Evolutionary conservation across 2,888 invertebrate species (phyloP).

Genomic region (Timandra comae): DNA sequence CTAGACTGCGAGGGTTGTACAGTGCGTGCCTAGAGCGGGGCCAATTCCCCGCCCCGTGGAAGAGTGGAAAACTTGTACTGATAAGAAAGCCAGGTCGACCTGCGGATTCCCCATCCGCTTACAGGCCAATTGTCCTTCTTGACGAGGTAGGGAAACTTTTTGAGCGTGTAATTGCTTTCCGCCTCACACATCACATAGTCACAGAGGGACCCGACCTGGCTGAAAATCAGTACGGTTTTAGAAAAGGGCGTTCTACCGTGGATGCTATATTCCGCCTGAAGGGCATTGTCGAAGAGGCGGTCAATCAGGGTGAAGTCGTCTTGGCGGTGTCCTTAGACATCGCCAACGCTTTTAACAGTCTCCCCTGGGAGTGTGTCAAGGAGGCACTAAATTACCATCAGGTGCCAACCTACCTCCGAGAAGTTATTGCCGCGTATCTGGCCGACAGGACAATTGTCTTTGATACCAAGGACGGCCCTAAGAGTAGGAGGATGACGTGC

Average conservation of each 20-base stretch:
- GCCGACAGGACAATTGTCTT: neutral
- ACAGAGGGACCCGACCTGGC: neutral
- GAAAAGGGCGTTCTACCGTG: neutral
- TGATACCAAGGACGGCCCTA: neutral
- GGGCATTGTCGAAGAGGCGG: neutral
- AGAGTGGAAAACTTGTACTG: conserved; percentile 7
- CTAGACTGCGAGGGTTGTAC: neutral
- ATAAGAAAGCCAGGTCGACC: conserved; percentile 6
- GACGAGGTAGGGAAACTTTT: conserved; percentile 9
- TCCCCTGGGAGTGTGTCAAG: neutral
- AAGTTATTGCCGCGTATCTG: neutral
- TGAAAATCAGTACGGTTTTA: neutral
- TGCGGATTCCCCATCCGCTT: conserved; percentile 6
- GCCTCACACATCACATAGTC: conserved; percentile 1
- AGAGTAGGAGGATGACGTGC: neutral
- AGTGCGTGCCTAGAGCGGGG: conserved; percentile 5
- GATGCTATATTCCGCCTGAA: neutral
- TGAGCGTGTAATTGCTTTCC: conserved; percentile 1
- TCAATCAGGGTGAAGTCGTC: neutral
- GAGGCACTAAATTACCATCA: conserved; percentile 1
- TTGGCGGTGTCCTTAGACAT: neutral
- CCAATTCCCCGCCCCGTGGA: conserved; percentile 2
- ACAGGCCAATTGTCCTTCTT: conserved; percentile 13
- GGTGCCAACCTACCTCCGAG: neutral
- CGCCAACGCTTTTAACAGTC: neutral